Base-by-base conservation (phyloP, 2,113 vertebrate genomes). In the Sterna hirundo region DNA sequence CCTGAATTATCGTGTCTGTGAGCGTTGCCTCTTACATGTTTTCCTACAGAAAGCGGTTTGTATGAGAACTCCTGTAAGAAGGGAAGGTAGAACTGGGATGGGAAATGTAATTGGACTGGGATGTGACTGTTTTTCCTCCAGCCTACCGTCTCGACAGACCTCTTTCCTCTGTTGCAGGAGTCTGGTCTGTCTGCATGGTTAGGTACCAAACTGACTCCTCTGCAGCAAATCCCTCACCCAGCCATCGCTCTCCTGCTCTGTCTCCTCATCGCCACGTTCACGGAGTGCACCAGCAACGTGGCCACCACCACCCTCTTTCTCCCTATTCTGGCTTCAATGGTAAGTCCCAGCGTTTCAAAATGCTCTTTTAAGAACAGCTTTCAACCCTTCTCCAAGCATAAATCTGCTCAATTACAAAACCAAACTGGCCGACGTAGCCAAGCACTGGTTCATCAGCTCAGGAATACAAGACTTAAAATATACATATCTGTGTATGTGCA, bases 261-360 rank as follows among this genome's bases (percentile, higher is more conserved):
- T 54, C 93, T 99, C 69, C 89, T 99, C 47, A 21, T 99, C 21
- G 99, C 99, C 38, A 95, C 88, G 26, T 99, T 99, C 98, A 99
- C 99, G 0, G 99, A 99, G 93, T 99, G 99, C 94, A 97, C 99
- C 96, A 99, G 99, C 97, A 99, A 99, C 6, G 99, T 99, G 40
- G 98, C 99, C 96, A 99, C 99, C 90, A 99, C 99, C 80, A 99
- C 99, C 0, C 97, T 99, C 83, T 99, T 99, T 84, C 98, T 99
- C 70, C 99, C 99, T 77, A 99, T 99, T 36, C 92, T 99, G 96
- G 99, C 98, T 58, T 99, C 99, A 34, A 98, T 99, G 99, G 99
- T 99, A 97, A 98, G 97, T n/a, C 34, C 68, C 74, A 78, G 44
- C 44, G 4, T 10, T 49, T 20, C 72, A 38, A 65, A 93, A 64